Evolutionary conservation across 2,888 invertebrate genomes (phyloP).

Genomic region (Creontiades dilutus): DNA sequence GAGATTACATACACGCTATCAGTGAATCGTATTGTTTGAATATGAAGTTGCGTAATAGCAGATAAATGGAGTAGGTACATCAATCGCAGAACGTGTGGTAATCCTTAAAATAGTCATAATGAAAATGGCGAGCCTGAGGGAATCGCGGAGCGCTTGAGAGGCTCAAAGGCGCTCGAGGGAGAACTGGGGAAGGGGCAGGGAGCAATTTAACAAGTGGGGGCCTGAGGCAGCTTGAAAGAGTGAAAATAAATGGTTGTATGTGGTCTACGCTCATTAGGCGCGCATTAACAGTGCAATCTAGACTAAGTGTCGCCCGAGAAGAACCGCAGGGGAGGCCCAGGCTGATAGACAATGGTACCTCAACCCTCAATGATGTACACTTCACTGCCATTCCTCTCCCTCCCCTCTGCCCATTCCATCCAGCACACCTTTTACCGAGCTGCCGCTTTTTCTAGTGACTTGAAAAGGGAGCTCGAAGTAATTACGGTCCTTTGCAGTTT

Average conservation of each 20-base stretch:
- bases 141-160: not conserved
- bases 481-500: conserved; percentile 57
- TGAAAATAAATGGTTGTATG: conserved; percentile 60
- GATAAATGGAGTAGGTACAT: too few relatives aligned
- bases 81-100: not conserved
- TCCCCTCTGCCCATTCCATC: not conserved
- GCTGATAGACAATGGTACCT: conserved; percentile 65
- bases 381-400: conserved; percentile 12
- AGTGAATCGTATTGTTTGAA: too few relatives aligned
- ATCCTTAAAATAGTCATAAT: not conserved
- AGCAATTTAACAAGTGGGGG: conserved; percentile 53
- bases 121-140: not conserved
- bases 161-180: conserved; percentile 17
- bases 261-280: conserved; percentile 58
- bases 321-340: conserved; percentile 51
- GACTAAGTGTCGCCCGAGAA: conserved; percentile 62
- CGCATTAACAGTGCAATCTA: conserved; percentile 68
- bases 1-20: too few relatives aligned
- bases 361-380: conserved; percentile 59
- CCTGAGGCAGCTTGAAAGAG: conserved; percentile 29
- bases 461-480: conserved; percentile 45
- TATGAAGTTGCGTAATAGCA: too few relatives aligned
- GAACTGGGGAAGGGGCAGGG: not conserved
- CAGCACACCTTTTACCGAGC: conserved; percentile 40
- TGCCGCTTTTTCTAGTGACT: conserved; percentile 14